A percentile compares a stretch with the other conserved stretches of the same genome.
Evolutionary conservation across 2,113 vertebrate species (phyloP).

Genomic region (Aspiorhynchus laticeps): DNA sequence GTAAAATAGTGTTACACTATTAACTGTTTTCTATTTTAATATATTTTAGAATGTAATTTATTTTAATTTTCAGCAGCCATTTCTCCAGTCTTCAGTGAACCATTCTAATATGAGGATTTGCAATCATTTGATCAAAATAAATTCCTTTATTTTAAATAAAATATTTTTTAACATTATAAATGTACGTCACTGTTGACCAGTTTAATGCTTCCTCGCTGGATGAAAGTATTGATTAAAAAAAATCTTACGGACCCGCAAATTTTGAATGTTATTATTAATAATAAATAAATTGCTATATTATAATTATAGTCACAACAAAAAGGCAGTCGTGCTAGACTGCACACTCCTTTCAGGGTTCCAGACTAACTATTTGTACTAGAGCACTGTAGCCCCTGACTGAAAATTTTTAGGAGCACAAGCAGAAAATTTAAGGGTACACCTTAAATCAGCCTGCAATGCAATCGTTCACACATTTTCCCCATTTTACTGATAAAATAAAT

Average conservation of each 20-base stretch:
- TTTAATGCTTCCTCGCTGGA: neutral
- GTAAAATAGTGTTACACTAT: neutral
- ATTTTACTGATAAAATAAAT: too few species aligned
- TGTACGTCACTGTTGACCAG: neutral
- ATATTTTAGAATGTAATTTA: neutral
- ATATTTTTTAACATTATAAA: neutral
- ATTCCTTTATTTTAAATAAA: neutral
- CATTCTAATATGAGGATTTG: neutral
- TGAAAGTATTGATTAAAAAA: neutral
- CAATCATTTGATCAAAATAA: too few species aligned
- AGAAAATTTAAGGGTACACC: too few species aligned
- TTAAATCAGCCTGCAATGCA: too few species aligned
- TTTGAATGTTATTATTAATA: neutral
- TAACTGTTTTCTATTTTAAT: neutral
- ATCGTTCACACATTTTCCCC: too few species aligned
- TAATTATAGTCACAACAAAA: neutral
- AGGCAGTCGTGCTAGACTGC: neutral
- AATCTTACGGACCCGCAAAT: neutral
- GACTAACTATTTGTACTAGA: too few species aligned
- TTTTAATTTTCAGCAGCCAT: neutral
- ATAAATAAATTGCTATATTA: neutral
- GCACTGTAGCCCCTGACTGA: too few species aligned
- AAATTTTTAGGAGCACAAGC: too few species aligned
- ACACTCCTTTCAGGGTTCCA: neutral
- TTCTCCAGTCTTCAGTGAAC: neutral